Conservation (phyloP, 2,888 invertebrate genomes). For the Brachyptera risi region DNA sequence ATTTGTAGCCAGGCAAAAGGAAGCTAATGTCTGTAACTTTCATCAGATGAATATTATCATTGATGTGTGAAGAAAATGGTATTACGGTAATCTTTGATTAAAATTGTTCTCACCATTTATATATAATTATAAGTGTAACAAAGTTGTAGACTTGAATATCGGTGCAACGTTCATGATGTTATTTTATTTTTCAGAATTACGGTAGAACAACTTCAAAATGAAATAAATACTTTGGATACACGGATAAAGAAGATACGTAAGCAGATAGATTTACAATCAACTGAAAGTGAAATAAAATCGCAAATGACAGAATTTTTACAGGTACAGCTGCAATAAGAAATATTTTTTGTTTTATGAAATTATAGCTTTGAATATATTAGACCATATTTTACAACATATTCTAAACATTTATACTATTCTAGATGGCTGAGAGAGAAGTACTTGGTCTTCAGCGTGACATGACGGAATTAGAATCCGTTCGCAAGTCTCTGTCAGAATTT, state of each 20-base stretch:
- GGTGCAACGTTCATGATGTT: too few species aligned
- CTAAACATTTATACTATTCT: conserved; percentile 26
- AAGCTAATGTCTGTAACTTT: too few species aligned
- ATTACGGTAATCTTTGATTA: too few species aligned
- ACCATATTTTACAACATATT: background rate
- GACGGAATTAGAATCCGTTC: conserved; percentile 74
- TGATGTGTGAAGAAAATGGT: too few species aligned
- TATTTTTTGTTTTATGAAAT: too few species aligned
- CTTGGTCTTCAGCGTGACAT: conserved; percentile 71
- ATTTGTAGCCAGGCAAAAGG: too few species aligned
- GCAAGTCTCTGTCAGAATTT: conserved; percentile 80
- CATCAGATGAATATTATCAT: too few species aligned
- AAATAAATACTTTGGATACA: conserved; percentile 75
- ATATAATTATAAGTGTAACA: background rate
- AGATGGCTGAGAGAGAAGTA: conserved; percentile 78
- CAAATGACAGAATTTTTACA: conserved; percentile 87
- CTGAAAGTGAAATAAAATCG: conserved; percentile 74
- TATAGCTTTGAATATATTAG: too few species aligned
- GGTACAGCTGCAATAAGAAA: too few species aligned
- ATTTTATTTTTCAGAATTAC: conserved; percentile 76
- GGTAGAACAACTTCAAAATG: conserved; percentile 82
- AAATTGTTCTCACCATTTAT: too few species aligned
- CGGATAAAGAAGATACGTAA: conserved; percentile 74
- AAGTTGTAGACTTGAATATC: too few species aligned
- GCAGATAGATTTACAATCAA: conserved; percentile 71